Base-by-base conservation (phyloP, 1,140 invertebrate species). In the Zophobas atratus region DNA sequence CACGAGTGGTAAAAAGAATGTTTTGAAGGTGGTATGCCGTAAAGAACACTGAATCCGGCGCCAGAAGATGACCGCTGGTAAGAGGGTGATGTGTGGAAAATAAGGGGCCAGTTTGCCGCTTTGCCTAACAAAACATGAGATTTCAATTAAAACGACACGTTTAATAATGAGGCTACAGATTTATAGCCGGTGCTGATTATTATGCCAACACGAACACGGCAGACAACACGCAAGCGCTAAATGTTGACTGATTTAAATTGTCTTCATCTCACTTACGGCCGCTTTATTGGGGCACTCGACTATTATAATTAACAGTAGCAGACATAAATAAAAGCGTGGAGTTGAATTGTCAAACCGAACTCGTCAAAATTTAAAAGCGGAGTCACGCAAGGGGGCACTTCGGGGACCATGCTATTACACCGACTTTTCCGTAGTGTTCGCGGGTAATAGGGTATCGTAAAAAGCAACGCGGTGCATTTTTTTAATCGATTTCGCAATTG, bases 141-240 rank as follows among this genome's bases (percentile, higher is more conserved):
- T 83, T 83, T 83, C 82, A 83, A 83, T 83, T 83, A 83, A 83
- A 83, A 79, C 79, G 81, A 83, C 81, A 83, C 82, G 79, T 81
- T 83, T 81, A 81, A 81, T 83, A 83, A 83, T 83, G 82, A 83
- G 82, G 75, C 70, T 63, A 78, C 77, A 81, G 82, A 83, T 83
- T 83, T 83, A 83, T 82, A 74, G 82, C 77, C 67, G 80, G 71
- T 75, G 77, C 77, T 81, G 81, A 82, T 83, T 83, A 83, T 81
- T 82, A 82, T 80, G 80, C 79, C 82, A 80, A 77, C 75, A 78
- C 63, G 56, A 75, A 75, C 55, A 57, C 38, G 53, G 72, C 63
- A 33, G 57, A 41, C 63, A 75, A 77, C 79, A 80, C 79, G 79
- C 79, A 79, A 80, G 46, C 72, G 43, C 57, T 56, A 63, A 75